phyloP scores from a whole-genome alignment of 2,113 vertebrate species.

The Carassius gibelio region DNA sequence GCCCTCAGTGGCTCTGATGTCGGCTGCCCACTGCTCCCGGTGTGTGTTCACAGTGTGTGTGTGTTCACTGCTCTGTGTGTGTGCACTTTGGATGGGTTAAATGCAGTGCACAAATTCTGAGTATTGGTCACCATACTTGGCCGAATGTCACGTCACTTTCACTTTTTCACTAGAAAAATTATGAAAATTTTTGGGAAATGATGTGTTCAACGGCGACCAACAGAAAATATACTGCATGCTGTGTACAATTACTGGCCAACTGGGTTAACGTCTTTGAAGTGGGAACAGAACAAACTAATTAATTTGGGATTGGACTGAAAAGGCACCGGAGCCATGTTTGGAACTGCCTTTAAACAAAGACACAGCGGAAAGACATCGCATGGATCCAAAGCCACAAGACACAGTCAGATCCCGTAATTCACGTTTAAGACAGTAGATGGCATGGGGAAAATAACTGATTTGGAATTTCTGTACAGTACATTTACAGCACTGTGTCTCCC shows the following conservation, averaged over 20 bases:
- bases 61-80: too few relatives aligned
- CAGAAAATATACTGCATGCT: not conserved
- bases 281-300: constrained; percentile 3
- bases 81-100: too few relatives aligned
- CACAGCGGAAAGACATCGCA: not conserved
- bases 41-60: too few relatives aligned
- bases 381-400: constrained; percentile 21
- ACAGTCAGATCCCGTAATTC: constrained; percentile 32
- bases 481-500: constrained; percentile 33
- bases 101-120: too few relatives aligned
- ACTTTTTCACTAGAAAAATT: too few relatives aligned
- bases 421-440: constrained; percentile 28
- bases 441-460: constrained; percentile 13
- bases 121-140: too few relatives aligned
- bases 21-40: too few relatives aligned
- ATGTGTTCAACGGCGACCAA: not conserved
- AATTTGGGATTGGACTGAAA: constrained; percentile 7
- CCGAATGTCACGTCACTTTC: too few relatives aligned
- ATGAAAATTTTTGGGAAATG: too few relatives aligned
- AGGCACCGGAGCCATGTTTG: constrained; percentile 12
- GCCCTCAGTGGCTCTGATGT: too few relatives aligned
- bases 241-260: constrained; percentile 10
- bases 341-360: constrained; percentile 29
- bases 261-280: constrained; percentile 19
- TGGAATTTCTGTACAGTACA: constrained; percentile 39